A percentile compares a stretch with the other conserved stretches of the same genome.
These are phyloP conservation scores for Pemphigus obesinymphae DNA, from an alignment of 1,140 invertebrate species.

Conservation along the genomic window DNA sequence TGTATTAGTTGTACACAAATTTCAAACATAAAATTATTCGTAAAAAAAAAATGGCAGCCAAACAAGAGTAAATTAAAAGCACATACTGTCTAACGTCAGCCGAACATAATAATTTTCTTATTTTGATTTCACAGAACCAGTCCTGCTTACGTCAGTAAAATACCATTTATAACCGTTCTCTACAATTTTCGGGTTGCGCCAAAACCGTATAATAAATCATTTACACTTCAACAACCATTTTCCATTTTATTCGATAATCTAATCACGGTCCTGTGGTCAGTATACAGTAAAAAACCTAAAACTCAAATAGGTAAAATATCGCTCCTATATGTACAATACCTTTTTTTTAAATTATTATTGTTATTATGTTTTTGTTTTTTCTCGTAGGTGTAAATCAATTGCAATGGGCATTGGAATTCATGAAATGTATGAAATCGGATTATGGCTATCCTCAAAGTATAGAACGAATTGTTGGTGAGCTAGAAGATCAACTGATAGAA, in stretches of 20 bases:
- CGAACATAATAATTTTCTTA: too few relatives aligned
- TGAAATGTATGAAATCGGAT: conserved; percentile 22
- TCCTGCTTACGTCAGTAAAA: too few relatives aligned
- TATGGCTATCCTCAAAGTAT: conserved; percentile 15
- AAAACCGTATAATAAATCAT: not conserved
- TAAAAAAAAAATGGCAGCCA: too few relatives aligned
- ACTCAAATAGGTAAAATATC: conserved; percentile 6
- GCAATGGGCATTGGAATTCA: conserved; percentile 20
- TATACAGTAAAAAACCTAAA: not conserved
- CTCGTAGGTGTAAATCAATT: conserved; percentile 3
- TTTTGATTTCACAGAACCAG: too few relatives aligned
- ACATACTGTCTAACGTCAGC: too few relatives aligned
- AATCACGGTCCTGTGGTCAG: conserved; percentile 23
- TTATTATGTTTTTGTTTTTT: not conserved
- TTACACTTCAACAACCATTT: conserved; percentile 4
- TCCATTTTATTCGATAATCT: conserved; percentile 7
- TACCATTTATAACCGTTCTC: too few relatives aligned
- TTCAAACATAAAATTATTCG: too few relatives aligned
- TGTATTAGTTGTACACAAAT: too few relatives aligned
- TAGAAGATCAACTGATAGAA: not conserved
- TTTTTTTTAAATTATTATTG: not conserved
- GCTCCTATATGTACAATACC: not conserved
- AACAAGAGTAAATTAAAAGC: too few relatives aligned
- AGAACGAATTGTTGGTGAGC: not conserved
- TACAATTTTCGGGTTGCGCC: conserved; percentile 2